These are phyloP conservation scores for Megastigmus dorsalis DNA, from an alignment of 2,888 invertebrate species.

Conservation along the genomic window DNA sequence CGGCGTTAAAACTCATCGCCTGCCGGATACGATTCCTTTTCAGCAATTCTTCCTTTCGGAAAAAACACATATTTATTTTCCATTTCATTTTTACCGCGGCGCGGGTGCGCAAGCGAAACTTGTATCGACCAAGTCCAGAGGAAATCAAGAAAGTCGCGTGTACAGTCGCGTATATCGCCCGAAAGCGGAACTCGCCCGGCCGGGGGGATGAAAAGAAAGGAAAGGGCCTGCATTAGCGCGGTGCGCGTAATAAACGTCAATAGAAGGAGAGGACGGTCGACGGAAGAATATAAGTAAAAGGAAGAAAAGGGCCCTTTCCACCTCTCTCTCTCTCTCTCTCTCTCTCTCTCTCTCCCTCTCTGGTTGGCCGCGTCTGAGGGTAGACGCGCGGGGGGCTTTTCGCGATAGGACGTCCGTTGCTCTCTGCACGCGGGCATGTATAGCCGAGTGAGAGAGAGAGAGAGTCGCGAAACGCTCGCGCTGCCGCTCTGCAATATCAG, in stretches of 20 bases:
- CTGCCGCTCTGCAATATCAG: conserved; percentile 72
- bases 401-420: conserved; percentile 47
- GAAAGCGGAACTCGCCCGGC: not conserved
- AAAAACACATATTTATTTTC: not conserved
- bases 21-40: not conserved
- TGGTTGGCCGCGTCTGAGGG: too few relatives aligned
- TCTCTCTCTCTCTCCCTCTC: not conserved
- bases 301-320: conserved; percentile 20
- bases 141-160: conserved; percentile 7
- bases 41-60: conserved; percentile 5
- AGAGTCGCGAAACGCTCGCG: conserved; percentile 50
- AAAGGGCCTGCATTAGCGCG: conserved; percentile 22
- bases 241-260: conserved; percentile 34
- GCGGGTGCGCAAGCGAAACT: too few relatives aligned
- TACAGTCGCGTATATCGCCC: too few relatives aligned
- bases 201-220: not conserved
- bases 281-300: conserved; percentile 25
- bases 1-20: not conserved
- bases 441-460: too few relatives aligned
- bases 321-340: not conserved
- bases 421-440: not conserved
- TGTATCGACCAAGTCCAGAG: conserved; percentile 17
- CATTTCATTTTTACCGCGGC: not conserved
- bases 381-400: too few relatives aligned
- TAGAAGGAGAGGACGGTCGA: not conserved